Base-by-base conservation (phyloP, 2,888 invertebrate genomes). In the Drosophila peninsularis region DNA sequence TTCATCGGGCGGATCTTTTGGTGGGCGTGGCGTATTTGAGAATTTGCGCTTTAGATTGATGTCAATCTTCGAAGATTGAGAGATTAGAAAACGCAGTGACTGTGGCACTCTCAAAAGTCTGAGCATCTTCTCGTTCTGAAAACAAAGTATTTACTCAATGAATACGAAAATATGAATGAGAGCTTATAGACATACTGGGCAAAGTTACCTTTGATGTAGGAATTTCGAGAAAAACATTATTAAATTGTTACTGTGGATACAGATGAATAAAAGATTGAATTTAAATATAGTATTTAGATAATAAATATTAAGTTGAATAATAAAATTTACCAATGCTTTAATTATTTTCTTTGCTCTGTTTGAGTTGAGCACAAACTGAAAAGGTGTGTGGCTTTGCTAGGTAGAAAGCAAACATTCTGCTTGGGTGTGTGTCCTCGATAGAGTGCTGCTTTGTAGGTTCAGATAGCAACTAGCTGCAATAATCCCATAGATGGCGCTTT, bases 1-100 rank as follows among this genome's bases (percentile, higher is more conserved):
- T 24, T 64, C 67, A 14, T 90, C 84, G 0, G 90, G 89, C 0
- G 91, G 91, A 70, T 91, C 91, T 62, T 88, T 90, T 1, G 91
- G 90, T 2, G 91, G 89, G 42, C 82, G 88, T 0, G 89, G 88
- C 2, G 85, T 88, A 37, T 82, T 88, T 10, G 73, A 75, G 0
- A 62, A 13, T 24, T 56, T 1, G 49, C 19, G 5, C n/a, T 7
- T 21, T 2, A 10, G 13, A 49, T 14, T 10, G 6, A 34, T 10
- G 7, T 39, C 34, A 13, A 9, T 7, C 9, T 5, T 37, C 9
- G 9, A 24, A 3, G 14, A 21, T 10, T 39, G 50, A 19, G 24
- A 21, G 24, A 34, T 27, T 4, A 58, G 27, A 36, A 10, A 42
- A 17, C 57, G 65, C 3, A 42, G 0, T 6, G 30, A 30, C 17